A percentile compares a stretch with the other conserved stretches of the same genome.
phyloP scores from a whole-genome alignment of 2,888 invertebrate species.

The Napeogenes inachia region DNA sequence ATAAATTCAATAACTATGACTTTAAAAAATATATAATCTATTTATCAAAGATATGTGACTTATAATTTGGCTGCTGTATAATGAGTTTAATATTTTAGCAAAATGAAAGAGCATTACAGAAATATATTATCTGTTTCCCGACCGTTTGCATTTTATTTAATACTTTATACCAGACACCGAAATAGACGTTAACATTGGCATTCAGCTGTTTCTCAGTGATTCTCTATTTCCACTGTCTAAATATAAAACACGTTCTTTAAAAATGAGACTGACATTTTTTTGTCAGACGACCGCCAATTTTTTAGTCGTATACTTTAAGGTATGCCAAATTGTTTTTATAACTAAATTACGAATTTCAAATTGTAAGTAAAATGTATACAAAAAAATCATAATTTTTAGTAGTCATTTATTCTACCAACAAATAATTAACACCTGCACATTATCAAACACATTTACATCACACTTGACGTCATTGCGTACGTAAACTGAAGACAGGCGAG shows the following conservation, averaged over 20 bases:
- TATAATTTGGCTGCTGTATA: too few species aligned
- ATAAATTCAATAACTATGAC: too few species aligned
- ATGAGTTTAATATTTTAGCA: conserved; percentile 22
- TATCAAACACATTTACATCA: neutral
- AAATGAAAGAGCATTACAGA: conserved; percentile 27
- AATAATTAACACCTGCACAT: conserved; percentile 1
- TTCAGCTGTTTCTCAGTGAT: conserved; percentile 63
- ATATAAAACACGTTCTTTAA: conserved; percentile 52
- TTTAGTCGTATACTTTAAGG: conserved; percentile 31
- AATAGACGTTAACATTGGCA: conserved; percentile 71
- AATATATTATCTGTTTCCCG: conserved; percentile 27
- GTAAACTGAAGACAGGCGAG: conserved; percentile 2
- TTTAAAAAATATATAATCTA: too few species aligned
- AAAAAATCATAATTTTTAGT: too few species aligned
- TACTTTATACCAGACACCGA: conserved; percentile 48
- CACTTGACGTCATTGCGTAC: neutral
- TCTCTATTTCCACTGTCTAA: conserved; percentile 65
- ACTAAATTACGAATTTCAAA: too few species aligned
- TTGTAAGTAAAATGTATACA: too few species aligned
- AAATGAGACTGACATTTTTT: conserved; percentile 61
- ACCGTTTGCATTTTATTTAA: conserved; percentile 37
- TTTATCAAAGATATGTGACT: too few species aligned
- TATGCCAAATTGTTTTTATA: too few species aligned
- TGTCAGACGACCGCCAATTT: conserved; percentile 35
- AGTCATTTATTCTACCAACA: neutral